These are phyloP conservation scores for Coptodon rendalli DNA, from an alignment of 2,113 vertebrate species.

Conservation along the genomic window DNA sequence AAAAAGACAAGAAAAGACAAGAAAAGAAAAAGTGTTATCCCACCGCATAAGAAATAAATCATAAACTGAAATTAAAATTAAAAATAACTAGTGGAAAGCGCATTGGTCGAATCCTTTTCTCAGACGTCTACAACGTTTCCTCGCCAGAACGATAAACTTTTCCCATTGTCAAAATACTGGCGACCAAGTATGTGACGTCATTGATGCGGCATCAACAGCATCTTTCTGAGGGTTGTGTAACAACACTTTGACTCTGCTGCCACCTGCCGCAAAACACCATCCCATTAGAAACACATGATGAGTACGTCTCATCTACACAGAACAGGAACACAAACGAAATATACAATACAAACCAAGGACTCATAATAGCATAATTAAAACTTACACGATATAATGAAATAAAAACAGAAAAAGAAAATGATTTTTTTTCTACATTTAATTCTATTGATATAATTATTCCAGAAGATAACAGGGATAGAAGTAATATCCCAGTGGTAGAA, in stretches of 20 bases:
- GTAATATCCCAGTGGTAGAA: not conserved
- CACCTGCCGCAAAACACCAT: not conserved
- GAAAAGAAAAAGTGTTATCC: not conserved
- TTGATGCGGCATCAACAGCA: not conserved
- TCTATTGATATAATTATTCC: not conserved
- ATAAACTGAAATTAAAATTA: not conserved
- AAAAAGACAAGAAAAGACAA: not conserved
- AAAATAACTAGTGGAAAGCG: not conserved
- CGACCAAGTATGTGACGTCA: slow-evolving; percentile 5
- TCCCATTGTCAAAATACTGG: not conserved
- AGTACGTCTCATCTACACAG: not conserved
- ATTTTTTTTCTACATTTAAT: not conserved
- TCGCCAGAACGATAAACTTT: not conserved
- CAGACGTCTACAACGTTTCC: not conserved
- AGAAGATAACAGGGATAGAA: not conserved
- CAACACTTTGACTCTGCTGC: not conserved
- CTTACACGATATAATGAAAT: not conserved
- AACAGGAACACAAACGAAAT: not conserved
- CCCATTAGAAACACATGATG: not conserved
- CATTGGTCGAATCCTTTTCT: not conserved
- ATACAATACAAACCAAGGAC: not conserved
- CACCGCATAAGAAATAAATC: not conserved
- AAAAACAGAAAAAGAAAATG: not conserved
- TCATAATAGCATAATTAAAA: not conserved
- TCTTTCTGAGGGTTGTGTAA: not conserved